Evolutionary conservation across 53 echinoderm and acorn worm species (phyloP).

Genomic region (Glandiceps talaboti): DNA sequence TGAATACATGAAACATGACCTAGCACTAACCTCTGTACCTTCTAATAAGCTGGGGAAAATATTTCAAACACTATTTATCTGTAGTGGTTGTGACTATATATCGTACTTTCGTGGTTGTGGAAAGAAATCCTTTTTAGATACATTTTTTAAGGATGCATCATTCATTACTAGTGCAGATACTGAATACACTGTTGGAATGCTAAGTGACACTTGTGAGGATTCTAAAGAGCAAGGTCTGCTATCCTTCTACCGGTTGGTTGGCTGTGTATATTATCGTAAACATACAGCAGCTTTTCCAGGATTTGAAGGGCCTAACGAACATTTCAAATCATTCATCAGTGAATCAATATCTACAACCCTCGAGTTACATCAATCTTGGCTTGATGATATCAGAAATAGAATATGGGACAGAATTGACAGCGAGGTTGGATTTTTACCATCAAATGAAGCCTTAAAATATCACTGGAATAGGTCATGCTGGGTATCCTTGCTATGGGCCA

Average conservation of each 20-base stretch:
- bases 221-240: slow-evolving; percentile 7
- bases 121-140: slow-evolving; percentile 16
- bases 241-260: slow-evolving; percentile 29
- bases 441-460: slow-evolving; percentile 16
- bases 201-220: background rate
- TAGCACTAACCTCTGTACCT: too few relatives aligned
- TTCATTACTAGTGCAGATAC: slow-evolving; percentile 21
- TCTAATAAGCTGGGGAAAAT: too few relatives aligned
- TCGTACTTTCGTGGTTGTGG: slow-evolving; percentile 20
- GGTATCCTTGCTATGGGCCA: slow-evolving; percentile 22
- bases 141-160: slow-evolving; percentile 9
- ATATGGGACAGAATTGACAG: slow-evolving; percentile 19
- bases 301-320: slow-evolving; percentile 16
- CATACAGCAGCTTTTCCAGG: slow-evolving; percentile 19
- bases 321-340: slow-evolving; percentile 9
- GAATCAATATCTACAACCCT: slow-evolving; percentile 1
- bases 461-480: slow-evolving; percentile 20
- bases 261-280: slow-evolving; percentile 20
- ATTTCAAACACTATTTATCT: slow-evolving; percentile 16
- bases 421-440: slow-evolving; percentile 33
- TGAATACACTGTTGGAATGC: background rate
- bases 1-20: slow-evolving; percentile 4
- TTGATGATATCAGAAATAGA: slow-evolving; percentile 15
- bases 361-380: slow-evolving; percentile 12
- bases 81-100: slow-evolving; percentile 33